Percentiles rank a stretch among this genome's conserved stretches.
These are phyloP conservation scores for Drosophila fulvimacula DNA, from an alignment of 2,888 invertebrate genomes.

Conservation along the genomic window DNA sequence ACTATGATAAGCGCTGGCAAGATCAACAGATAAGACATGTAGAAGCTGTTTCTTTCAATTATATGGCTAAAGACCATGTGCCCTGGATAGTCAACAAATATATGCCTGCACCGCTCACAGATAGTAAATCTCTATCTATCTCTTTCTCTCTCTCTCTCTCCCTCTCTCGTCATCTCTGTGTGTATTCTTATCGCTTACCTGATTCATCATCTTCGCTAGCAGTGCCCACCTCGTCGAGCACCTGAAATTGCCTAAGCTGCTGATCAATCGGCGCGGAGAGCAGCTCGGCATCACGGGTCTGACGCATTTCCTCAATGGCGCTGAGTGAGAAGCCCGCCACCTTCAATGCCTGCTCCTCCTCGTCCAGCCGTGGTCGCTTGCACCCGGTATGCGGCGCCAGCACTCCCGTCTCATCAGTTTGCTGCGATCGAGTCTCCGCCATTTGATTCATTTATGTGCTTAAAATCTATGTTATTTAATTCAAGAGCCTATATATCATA, in stretches of 20 bases:
- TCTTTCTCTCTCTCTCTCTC: too few species aligned
- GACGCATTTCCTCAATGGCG: constrained; percentile 82
- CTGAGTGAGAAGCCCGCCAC: constrained; percentile 83
- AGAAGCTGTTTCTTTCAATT: constrained; percentile 34
- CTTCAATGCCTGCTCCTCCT: constrained; percentile 71
- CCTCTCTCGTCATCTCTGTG: neutral
- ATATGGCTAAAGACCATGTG: constrained; percentile 21
- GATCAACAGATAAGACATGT: constrained; percentile 60
- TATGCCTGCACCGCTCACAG: neutral
- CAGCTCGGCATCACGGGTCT: constrained; percentile 76
- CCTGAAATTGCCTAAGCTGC: constrained; percentile 87
- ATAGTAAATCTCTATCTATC: constrained; percentile 3
- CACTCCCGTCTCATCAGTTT: neutral
- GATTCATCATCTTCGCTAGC: constrained; percentile 84
- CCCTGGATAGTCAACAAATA: constrained; percentile 8
- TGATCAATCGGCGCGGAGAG: constrained; percentile 80
- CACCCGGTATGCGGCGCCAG: neutral
- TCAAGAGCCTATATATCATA: neutral
- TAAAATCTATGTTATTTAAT: constrained; percentile 34
- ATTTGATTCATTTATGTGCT: constrained; percentile 22
- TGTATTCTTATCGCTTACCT: constrained; percentile 44
- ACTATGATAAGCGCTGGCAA: constrained; percentile 59
- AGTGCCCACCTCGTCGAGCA: constrained; percentile 88
- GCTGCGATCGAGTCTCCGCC: constrained; percentile 17
- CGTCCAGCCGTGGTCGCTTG: constrained; percentile 60